Percentiles rank a stretch among this genome's conserved stretches.
Evolutionary conservation across 2,888 invertebrate species (phyloP).

Genomic region (Gymnosoma rotundatum): DNA sequence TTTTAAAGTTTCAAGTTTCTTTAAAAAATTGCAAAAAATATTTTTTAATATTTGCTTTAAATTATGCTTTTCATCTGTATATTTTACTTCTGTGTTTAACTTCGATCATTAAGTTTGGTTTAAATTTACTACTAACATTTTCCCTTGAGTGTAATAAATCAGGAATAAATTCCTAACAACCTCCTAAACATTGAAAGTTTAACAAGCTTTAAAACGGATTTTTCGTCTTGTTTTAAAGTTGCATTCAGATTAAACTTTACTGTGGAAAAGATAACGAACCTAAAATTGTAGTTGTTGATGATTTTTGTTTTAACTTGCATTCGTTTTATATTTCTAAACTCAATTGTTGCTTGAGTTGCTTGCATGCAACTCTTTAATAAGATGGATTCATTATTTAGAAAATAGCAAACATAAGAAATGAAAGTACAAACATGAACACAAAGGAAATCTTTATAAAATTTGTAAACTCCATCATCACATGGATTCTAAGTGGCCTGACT

Average conservation of each 20-base stretch:
- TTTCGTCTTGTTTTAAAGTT: constrained; percentile 10
- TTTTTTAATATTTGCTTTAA: no score
- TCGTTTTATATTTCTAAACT: constrained; percentile 60
- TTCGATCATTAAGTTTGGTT: no score
- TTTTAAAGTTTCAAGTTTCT: no score
- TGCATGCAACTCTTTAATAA: constrained; percentile 52
- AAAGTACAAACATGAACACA: constrained; percentile 5
- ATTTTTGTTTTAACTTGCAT: constrained; percentile 7
- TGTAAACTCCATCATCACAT: neutral
- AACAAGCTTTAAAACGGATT: constrained; percentile 56
- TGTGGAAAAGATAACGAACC: constrained; percentile 66
- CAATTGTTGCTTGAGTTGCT: constrained; percentile 63
- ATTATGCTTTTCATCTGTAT: no score
- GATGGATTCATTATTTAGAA: constrained; percentile 58
- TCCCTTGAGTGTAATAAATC: constrained; percentile 27
- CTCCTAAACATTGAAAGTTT: constrained; percentile 44
- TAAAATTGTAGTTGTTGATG: constrained; percentile 53
- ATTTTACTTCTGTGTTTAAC: no score
- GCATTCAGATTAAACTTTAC: constrained; percentile 49
- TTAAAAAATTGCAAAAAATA: no score
- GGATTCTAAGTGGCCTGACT: constrained; percentile 25
- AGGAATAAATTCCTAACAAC: constrained; percentile 21
- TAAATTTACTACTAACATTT: neutral
- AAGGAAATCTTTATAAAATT: constrained; percentile 43
- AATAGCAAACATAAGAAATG: constrained; percentile 19